phyloP scores from a whole-genome alignment of 2,888 invertebrate genomes.

The Patella pellucida region DNA sequence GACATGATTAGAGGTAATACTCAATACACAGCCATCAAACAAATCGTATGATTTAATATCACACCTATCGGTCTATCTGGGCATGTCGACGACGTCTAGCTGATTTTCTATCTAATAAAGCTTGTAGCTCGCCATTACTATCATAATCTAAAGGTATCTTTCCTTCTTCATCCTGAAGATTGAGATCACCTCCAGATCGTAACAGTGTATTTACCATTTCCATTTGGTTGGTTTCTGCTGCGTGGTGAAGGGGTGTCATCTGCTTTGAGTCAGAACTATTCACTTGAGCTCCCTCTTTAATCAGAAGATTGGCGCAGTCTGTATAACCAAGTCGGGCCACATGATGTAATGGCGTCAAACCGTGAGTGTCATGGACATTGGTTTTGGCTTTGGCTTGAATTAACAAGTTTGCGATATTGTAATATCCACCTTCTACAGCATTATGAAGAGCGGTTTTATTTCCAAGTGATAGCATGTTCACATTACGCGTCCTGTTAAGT shows the following conservation, averaged over 20 bases:
- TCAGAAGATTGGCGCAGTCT: constrained; percentile 44
- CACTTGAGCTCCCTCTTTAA: constrained; percentile 47
- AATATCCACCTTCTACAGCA: constrained; percentile 47
- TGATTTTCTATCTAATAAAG: constrained; percentile 9
- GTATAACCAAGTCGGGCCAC: constrained; percentile 42
- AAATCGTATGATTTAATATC: no score
- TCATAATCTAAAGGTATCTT: constrained; percentile 47
- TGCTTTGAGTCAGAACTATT: constrained; percentile 52
- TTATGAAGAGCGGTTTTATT: constrained; percentile 57
- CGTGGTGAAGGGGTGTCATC: constrained; percentile 56
- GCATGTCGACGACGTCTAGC: background rate
- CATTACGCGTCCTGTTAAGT: constrained; percentile 48
- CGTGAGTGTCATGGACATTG: constrained; percentile 56
- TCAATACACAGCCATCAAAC: no score
- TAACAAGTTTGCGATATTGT: constrained; percentile 43
- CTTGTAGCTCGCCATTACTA: constrained; percentile 17
- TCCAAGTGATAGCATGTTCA: constrained; percentile 51
- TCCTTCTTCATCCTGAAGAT: constrained; percentile 47
- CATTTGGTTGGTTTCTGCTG: constrained; percentile 40
- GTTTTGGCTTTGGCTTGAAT: constrained; percentile 52
- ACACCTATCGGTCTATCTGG: background rate
- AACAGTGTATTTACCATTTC: constrained; percentile 43
- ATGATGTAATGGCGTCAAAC: constrained; percentile 55
- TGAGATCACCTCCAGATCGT: constrained; percentile 44
- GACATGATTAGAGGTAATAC: no score